These are phyloP conservation scores for Anastrepha ludens DNA, from an alignment of 1,140 invertebrate species.

Conservation along the genomic window DNA sequence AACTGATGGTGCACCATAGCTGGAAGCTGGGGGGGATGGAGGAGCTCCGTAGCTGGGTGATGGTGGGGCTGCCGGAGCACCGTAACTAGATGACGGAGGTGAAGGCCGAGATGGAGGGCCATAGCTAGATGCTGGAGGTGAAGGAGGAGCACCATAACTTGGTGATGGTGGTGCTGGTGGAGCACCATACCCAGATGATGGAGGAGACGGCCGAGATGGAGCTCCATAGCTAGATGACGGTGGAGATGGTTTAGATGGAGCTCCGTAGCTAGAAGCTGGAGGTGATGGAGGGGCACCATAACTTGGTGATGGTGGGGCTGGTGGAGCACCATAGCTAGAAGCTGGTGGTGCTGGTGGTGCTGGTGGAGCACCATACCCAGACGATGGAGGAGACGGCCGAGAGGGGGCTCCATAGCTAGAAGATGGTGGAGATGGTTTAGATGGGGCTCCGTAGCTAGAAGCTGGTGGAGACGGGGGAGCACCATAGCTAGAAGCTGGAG, in stretches of 20 bases:
- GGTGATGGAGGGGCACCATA: constrained; percentile 74
- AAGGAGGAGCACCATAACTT: constrained; percentile 59
- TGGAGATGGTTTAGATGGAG: constrained; percentile 67
- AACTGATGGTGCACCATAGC: constrained; percentile 67
- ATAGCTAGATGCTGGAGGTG: constrained; percentile 70
- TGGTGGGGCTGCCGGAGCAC: constrained; percentile 65
- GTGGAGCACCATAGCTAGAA: constrained; percentile 65
- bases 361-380: constrained; percentile 69
- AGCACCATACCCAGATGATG: constrained; percentile 70
- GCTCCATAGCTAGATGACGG: constrained; percentile 74
- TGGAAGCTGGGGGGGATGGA: constrained; percentile 61
- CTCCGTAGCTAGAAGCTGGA: constrained; percentile 65
- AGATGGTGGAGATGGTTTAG: constrained; percentile 59
- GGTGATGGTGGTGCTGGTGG: constrained; percentile 68
- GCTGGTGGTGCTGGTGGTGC: constrained; percentile 70
- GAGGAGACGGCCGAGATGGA: constrained; percentile 61
- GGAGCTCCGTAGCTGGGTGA: constrained; percentile 65
- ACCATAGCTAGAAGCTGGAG: constrained; percentile 70
- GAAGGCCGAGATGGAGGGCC: constrained; percentile 66
- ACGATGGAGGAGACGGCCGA: constrained; percentile 66
- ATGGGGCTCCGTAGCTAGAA: constrained; percentile 72
- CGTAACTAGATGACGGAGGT: constrained; percentile 67
- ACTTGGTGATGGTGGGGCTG: constrained; percentile 58
- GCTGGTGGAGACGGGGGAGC: constrained; percentile 68
- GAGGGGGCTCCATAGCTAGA: constrained; percentile 65